Evolutionary conservation across 1,140 invertebrate species (phyloP), one percentile per base, ranked within the genome.

Genomic region (Lordiphosa stackelbergi): DNA sequence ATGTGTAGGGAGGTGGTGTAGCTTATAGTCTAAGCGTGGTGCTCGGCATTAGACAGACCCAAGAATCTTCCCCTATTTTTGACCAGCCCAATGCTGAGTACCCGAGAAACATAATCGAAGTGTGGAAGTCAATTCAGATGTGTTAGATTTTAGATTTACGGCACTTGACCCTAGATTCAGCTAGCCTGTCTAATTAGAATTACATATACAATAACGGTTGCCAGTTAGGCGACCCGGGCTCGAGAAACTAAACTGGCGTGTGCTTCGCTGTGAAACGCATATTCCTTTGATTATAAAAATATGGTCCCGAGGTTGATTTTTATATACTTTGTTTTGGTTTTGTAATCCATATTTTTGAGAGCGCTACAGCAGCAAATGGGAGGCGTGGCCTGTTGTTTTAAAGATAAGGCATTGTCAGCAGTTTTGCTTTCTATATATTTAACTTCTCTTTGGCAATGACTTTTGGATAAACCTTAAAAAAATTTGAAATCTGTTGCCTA

Each of bases 281-380:
- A 86, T 86, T 28, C 24, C 6, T 86, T 86, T 86, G 83, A 85
- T 86, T 86, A 73, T 84, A 86, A 86, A 28, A 86, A 86, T 86
- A 86, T 86, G 85, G 85, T 86, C 85, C 85, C 85, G 77, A 83
- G 77, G 77, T 83, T 83, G 64, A 51, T 51, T 58, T 48, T 56
- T 40, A 34, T 56, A 47, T 52, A 53, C 52, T 34, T 19, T 19
- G 19, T 19, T 19, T 19, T 19, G 19, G 19, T 19, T 19, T 19
- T 19, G 19, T 31, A 11, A 54, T 64, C 36, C 65, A 59, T 45
- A 64, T 46, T 59, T 52, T 58, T 16, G 45, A 16, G 54, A 49
- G 38, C 19, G 37, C 64, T 53, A 62, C 43, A 53, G 66, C 56
- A 65, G 55, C 61, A 69, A 12, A 28, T 62, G 19, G 41, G 22